Conservation (phyloP, 2,113 vertebrate genomes). For the Oreochromis tanganicae region DNA sequence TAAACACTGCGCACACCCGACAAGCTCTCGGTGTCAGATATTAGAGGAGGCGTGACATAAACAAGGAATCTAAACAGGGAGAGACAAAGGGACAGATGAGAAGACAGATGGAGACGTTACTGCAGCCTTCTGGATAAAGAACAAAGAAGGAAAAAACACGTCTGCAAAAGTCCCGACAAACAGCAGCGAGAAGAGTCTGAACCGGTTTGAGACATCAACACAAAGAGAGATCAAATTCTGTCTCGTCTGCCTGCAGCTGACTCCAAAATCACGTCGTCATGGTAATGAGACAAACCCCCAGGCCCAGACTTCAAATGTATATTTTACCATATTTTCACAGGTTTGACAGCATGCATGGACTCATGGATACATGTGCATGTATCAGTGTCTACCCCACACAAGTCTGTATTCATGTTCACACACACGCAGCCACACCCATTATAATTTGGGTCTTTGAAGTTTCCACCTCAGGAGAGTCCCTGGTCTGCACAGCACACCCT, state of each 20-base stretch:
- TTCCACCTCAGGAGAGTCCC: not conserved
- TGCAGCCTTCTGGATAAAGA: not conserved
- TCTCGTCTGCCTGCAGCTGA: not conserved
- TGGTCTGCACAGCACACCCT: not conserved
- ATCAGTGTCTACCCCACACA: not conserved
- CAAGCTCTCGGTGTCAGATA: not conserved
- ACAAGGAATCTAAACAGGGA: not conserved
- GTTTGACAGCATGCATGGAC: not conserved
- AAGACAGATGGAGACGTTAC: not conserved
- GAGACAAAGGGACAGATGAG: not conserved
- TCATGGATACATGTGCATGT: not conserved
- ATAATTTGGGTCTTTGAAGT: slow-evolving; percentile 33
- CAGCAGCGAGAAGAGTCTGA: not conserved
- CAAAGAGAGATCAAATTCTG: not conserved
- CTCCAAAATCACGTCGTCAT: not conserved
- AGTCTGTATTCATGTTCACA: not conserved
- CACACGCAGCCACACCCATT: not conserved
- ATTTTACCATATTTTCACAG: slow-evolving; percentile 55
- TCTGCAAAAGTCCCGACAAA: not conserved
- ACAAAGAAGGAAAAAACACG: not conserved
- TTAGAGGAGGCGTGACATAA: not conserved
- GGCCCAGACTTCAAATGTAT: slow-evolving; percentile 42
- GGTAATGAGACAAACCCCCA: not conserved
- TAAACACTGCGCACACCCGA: not conserved
- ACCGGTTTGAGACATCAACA: not conserved